Evolutionary conservation across 2,113 vertebrate genomes (phyloP).

Genomic region (Nesogale talazaci): DNA sequence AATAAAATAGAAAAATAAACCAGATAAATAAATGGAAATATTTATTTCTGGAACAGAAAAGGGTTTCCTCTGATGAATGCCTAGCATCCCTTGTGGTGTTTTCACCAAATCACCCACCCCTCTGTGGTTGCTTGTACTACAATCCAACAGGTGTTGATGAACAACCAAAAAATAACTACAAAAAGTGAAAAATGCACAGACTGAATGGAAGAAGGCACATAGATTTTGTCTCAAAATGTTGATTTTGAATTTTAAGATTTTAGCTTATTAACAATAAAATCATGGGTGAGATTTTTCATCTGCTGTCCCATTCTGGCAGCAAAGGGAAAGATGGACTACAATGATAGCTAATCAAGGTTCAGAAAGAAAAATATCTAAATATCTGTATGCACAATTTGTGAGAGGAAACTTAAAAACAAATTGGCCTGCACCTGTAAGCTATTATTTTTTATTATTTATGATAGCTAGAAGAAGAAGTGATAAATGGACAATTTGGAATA

Average conservation of each 20-base stretch:
- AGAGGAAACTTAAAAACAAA: background rate
- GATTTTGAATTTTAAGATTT: background rate
- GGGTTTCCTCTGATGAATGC: background rate
- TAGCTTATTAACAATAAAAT: background rate
- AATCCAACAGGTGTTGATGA: background rate
- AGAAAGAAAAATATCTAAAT: background rate
- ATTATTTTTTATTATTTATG: background rate
- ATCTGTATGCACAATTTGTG: background rate
- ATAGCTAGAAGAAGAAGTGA: background rate
- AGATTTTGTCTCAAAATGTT: background rate
- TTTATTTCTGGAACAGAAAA: background rate
- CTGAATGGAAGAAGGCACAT: background rate
- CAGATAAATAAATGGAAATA: background rate
- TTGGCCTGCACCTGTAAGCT: background rate
- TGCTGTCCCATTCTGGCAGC: background rate
- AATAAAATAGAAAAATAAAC: background rate
- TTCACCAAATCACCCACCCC: background rate
- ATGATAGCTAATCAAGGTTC: background rate
- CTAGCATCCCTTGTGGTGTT: background rate
- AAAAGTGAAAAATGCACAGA: background rate
- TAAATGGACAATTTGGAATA: background rate
- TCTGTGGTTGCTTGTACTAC: background rate
- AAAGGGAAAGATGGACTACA: background rate
- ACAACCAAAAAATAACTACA: background rate
- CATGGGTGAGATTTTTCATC: background rate